Base-by-base conservation (phyloP, 2,888 invertebrate genomes). In the Apamea monoglypha region DNA sequence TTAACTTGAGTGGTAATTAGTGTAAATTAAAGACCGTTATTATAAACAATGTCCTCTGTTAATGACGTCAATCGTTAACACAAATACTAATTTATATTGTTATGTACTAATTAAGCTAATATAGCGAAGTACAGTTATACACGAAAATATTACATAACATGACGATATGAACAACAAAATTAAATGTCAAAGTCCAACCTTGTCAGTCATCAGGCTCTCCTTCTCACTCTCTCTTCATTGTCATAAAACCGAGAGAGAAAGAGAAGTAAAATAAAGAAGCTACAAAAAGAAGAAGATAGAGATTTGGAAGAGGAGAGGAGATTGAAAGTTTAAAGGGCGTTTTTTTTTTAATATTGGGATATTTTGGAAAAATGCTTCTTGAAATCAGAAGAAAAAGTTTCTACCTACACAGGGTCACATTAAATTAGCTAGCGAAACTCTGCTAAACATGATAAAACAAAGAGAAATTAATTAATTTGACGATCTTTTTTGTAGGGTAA, bases 61-160 rank as follows among this genome's bases (percentile, higher is more conserved):
- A 3, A 2, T 72, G 59, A 81, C 85, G 82, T 76, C 81, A 81
- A 50, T 56, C 29, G 32, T 64, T 84, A 69, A 76, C 72, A n/a
- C 36, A 61, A 61, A 72, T 12, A 32, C 21, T 21, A 76, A 85
- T 72, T 83, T 69, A 63, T 29, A 67, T 32, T 76, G 63, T 44
- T 79, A 59, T 32, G 61, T 47, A 61, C n/a, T 66, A 69, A 59
- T 82, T 63, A 73, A 29, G 16, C 16, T 50, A 16, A 40, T 40
- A 50, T 3, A 56, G 50, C 29, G 25, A n/a, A 56, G 29, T 64
- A 66, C 7, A 40, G 44, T 44, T 29, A 25, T 1, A n/a, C 7
- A 64, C n/a, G 6, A 40, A 83, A 69, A 59, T 56, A 32, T 32
- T 36, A 36, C 18, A n/a, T n/a, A 12, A 12, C 6, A 50, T 32